Conservation (phyloP, 2,113 vertebrate species). For the Scomber scombrus region DNA sequence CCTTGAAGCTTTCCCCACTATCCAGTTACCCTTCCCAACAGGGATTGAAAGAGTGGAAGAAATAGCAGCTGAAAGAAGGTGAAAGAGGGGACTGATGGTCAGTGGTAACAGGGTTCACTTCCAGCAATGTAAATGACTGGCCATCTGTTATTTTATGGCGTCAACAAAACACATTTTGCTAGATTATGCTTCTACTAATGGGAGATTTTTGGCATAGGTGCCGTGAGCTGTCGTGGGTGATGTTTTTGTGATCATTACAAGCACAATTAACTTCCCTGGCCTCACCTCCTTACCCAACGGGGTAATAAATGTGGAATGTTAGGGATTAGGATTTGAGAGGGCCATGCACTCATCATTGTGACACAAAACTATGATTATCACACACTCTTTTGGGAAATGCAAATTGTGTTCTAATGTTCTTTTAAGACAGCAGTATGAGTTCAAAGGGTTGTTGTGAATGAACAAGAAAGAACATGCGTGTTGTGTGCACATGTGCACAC, state of each 20-base stretch:
- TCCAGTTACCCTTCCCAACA: not conserved
- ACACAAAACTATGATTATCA: conserved; percentile 47
- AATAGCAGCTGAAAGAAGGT: not conserved
- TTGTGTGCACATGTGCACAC: not conserved
- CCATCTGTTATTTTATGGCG: conserved; percentile 48
- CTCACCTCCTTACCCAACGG: conserved; percentile 6
- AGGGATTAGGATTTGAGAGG: conserved; percentile 16
- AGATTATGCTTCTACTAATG: conserved; percentile 11
- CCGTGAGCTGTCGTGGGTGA: conserved; percentile 6
- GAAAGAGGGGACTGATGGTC: conserved; percentile 13
- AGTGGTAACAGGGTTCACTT: conserved; percentile 13
- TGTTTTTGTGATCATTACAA: conserved; percentile 39
- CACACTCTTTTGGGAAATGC: conserved; percentile 36
- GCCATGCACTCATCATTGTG: conserved; percentile 28
- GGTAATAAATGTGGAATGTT: conserved; percentile 15
- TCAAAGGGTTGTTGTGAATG: conserved; percentile 1
- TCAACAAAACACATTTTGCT: conserved; percentile 17
- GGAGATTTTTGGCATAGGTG: conserved; percentile 22
- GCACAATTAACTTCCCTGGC: conserved; percentile 50
- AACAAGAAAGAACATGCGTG: not conserved
- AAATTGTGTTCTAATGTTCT: conserved; percentile 38
- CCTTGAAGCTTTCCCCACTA: not conserved
- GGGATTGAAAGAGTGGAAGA: conserved; percentile 16
- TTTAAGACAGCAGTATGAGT: conserved; percentile 7
- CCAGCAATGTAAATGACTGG: conserved; percentile 16